These are phyloP conservation scores for Leucozona laternaria DNA, from an alignment of 2,888 invertebrate genomes.

Conservation along the genomic window DNA sequence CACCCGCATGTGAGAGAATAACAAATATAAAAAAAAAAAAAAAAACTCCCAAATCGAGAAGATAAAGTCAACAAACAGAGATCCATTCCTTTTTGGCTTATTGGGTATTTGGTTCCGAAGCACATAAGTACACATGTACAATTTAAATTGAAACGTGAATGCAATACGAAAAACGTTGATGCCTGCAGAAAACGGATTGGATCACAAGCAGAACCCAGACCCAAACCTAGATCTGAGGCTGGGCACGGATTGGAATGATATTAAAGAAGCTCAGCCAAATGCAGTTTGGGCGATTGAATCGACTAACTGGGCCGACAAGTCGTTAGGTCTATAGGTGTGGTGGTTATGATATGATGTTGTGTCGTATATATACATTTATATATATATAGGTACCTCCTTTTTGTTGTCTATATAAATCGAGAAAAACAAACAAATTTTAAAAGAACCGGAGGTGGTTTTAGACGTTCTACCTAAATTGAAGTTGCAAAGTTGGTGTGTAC, in stretches of 20 bases:
- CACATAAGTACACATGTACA: slow-evolving; percentile 76
- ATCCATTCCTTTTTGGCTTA: slow-evolving; percentile 73
- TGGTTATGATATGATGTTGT: slow-evolving; percentile 42
- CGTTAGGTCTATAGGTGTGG: slow-evolving; percentile 21
- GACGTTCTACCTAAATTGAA: background rate
- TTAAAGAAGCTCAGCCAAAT: slow-evolving; percentile 63
- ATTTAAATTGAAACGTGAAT: slow-evolving; percentile 76
- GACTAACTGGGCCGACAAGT: slow-evolving; percentile 44
- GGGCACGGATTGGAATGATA: slow-evolving; percentile 61
- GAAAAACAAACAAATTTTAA: slow-evolving; percentile 24
- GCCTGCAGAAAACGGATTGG: slow-evolving; percentile 66
- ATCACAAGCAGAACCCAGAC: background rate
- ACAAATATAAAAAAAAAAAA: background rate
- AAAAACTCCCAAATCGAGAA: slow-evolving; percentile 62
- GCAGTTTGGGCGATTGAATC: slow-evolving; percentile 60
- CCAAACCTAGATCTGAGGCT: slow-evolving; percentile 5
- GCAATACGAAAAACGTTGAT: slow-evolving; percentile 74
- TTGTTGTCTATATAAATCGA: slow-evolving; percentile 14
- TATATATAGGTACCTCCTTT: too few species aligned
- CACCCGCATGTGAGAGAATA: slow-evolving; percentile 9
- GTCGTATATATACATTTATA: background rate
- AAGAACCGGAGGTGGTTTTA: slow-evolving; percentile 2
- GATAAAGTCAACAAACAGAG: slow-evolving; percentile 75
- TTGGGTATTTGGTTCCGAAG: slow-evolving; percentile 75
- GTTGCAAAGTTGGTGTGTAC: background rate